These are phyloP conservation scores for Colletes latitarsis DNA, from an alignment of 1,140 invertebrate species.

Conservation along the genomic window DNA sequence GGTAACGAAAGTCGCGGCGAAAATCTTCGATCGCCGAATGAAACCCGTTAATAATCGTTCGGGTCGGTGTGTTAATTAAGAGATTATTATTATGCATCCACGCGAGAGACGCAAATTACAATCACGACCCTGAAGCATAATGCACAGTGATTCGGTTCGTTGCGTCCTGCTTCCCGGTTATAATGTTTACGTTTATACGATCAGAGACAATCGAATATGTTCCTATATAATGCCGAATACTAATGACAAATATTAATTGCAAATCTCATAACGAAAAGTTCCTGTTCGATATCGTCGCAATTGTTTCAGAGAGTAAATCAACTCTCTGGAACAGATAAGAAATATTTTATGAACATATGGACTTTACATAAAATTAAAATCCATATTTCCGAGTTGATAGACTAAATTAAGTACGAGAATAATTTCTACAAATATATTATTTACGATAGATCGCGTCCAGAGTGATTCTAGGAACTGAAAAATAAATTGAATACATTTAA, in stretches of 20 bases:
- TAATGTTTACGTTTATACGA: slow-evolving; percentile 67
- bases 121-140: slow-evolving; percentile 73
- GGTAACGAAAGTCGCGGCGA: too few relatives aligned
- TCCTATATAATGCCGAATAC: slow-evolving; percentile 13
- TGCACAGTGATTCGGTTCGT: slow-evolving; percentile 74
- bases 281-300: neutral
- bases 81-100: slow-evolving; percentile 77
- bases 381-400: too few relatives aligned
- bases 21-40: neutral
- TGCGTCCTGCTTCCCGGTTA: slow-evolving; percentile 70
- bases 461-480: too few relatives aligned
- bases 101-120: slow-evolving; percentile 76
- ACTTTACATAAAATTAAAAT: too few relatives aligned
- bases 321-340: too few relatives aligned
- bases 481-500: too few relatives aligned
- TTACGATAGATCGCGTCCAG: too few relatives aligned
- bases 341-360: too few relatives aligned
- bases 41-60: slow-evolving; percentile 5
- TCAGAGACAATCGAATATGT: slow-evolving; percentile 28
- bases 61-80: slow-evolving; percentile 72
- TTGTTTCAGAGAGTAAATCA: too few relatives aligned
- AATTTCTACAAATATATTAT: too few relatives aligned
- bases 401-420: too few relatives aligned
- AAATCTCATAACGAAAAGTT: neutral
- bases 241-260: neutral